phyloP scores from a whole-genome alignment of 2,888 invertebrate genomes.

The Notodonta dromedarius region DNA sequence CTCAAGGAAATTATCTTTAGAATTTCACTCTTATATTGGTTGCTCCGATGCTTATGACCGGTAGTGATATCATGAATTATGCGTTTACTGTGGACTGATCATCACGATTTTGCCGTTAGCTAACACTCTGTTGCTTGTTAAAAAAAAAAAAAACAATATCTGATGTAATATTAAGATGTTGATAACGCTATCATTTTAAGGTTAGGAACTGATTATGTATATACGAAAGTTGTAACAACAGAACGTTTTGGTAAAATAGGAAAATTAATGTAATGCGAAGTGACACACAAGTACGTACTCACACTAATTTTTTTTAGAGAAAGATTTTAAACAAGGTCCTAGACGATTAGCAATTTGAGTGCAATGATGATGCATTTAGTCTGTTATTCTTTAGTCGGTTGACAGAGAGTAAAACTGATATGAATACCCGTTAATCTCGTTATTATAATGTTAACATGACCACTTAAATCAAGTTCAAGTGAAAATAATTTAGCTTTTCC shows the following conservation, averaged over 20 bases:
- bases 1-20: neutral
- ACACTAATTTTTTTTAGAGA: no score
- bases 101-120: conserved; percentile 5
- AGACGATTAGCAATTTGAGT: no score
- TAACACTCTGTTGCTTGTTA: neutral
- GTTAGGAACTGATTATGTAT: no score
- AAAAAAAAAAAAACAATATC: neutral
- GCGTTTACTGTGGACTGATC: neutral
- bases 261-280: no score
- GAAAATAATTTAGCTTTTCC: conserved; percentile 65
- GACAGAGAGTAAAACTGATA: neutral
- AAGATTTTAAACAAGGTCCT: no score
- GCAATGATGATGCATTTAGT: no score
- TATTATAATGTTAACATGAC: conserved; percentile 8
- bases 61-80: conserved; percentile 5
- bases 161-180: conserved; percentile 34
- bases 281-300: no score
- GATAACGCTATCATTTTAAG: conserved; percentile 34
- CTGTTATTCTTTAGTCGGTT: neutral
- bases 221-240: no score
- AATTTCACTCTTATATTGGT: neutral
- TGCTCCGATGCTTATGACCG: neutral
- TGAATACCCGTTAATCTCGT: no score
- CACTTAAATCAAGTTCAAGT: conserved; percentile 41
- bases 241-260: no score